Evolutionary conservation across 2,113 vertebrate genomes (phyloP), one percentile per base, ranked within the genome.

Genomic region (Scytalopus superciliaris): DNA sequence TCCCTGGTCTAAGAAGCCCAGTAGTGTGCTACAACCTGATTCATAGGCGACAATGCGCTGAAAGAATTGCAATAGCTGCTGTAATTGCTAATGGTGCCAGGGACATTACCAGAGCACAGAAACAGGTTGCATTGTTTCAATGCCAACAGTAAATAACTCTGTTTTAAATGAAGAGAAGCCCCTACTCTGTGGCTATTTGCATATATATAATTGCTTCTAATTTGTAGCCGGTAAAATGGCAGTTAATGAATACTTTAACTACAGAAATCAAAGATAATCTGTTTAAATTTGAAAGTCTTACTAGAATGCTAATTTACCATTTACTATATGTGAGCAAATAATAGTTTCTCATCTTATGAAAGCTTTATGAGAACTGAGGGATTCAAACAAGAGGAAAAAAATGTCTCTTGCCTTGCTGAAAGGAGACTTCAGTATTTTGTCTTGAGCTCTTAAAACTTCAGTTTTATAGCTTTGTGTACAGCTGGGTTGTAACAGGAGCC

Each of bases 211-310:
- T 85, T 83, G 15, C 59, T 95, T 89, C 42, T 79, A 81, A 91
- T 95, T 91, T 92, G 70, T 83, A n/a, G 31, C 31, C 81, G 37
- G 74, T 80, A 72, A 89, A 94, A 91, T 87, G 81, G 25, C 50
- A 45, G 57, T 84, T 89, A 93, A 95, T 93, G 44, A 92, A 73
- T 77, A 45, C 49, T 94, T 90, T 39, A 81, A 31, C 27, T 52
- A 28, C 64, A 73, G 80, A 95, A 93, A 89, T 89, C 27, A 69
- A 87, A 91, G 52, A 45, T 64, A 91, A 92, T 91, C 60, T 16
- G 15, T 70, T 94, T 90, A 80, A 75, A 70, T 75, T 87, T 42
- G 33, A 14, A 90, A 83, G 39, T 80, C 45, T 85, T 89, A n/a
- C 30, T 74, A 50, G 50, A 82, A 89, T 87, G 56, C 18, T 97